These are phyloP conservation scores for Pangasius krempfi DNA, from an alignment of 2,797 vertebrate genomes.

Conservation along the genomic window DNA sequence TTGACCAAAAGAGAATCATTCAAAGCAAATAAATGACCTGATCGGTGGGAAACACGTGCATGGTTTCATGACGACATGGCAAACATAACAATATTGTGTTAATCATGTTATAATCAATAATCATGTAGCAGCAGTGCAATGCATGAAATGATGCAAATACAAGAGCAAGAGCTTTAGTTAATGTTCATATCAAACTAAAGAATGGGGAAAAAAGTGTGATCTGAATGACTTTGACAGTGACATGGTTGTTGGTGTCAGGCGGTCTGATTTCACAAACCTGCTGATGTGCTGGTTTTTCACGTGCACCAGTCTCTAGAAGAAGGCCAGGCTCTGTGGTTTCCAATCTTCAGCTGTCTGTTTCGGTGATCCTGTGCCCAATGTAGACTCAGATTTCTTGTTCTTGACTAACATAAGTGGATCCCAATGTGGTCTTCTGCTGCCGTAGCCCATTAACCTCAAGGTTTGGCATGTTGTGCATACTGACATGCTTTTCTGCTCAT, in stretches of 20 bases:
- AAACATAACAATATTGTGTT: background rate
- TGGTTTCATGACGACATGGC: background rate
- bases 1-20: background rate
- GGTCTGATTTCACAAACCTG: background rate
- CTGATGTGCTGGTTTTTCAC: background rate
- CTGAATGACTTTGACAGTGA: background rate
- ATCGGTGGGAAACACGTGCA: background rate
- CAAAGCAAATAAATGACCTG: background rate
- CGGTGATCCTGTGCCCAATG: background rate
- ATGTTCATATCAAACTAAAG: background rate
- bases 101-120: too few relatives aligned
- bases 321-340: background rate
- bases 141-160: background rate
- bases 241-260: background rate
- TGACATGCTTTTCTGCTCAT: background rate
- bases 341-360: background rate
- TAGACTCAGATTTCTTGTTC: background rate
- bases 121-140: background rate
- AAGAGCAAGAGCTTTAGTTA: background rate
- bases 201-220: background rate
- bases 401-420: background rate
- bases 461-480: background rate
- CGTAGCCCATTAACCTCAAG: background rate
- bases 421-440: background rate
- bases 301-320: background rate